Evolutionary conservation across 2,113 vertebrate genomes (phyloP).

Genomic region (Microcebus murinus): DNA sequence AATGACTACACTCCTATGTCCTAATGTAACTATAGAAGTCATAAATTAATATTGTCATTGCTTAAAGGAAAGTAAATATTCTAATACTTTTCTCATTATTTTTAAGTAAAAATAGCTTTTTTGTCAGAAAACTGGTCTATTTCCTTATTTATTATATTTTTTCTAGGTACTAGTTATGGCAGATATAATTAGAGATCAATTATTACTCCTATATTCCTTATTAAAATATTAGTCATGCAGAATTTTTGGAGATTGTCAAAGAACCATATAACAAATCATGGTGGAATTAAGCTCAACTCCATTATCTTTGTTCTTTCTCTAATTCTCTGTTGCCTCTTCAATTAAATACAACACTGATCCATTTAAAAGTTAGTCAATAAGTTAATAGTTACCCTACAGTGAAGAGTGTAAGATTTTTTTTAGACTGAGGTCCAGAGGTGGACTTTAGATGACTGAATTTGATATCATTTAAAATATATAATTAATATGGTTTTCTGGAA

Average conservation of each 20-base stretch:
- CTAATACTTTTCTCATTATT: background rate
- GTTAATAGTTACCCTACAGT: background rate
- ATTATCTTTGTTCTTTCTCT: constrained; percentile 29
- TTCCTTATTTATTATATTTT: background rate
- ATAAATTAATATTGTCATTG: background rate
- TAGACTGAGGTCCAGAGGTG: background rate
- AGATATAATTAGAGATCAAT: background rate
- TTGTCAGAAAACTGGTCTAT: background rate
- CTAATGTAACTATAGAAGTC: background rate
- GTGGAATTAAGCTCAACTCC: background rate
- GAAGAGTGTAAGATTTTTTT: constrained; percentile 17
- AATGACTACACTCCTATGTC: background rate
- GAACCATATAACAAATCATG: background rate
- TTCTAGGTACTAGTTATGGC: background rate
- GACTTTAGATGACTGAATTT: background rate
- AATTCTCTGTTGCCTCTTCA: background rate
- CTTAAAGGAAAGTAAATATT: constrained; percentile 11
- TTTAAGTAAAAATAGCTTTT: background rate
- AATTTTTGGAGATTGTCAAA: background rate
- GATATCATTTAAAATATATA: background rate
- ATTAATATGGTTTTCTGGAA: background rate
- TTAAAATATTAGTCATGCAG: background rate
- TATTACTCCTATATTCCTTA: background rate
- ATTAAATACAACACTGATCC: background rate
- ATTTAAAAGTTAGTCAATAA: background rate